A percentile compares a stretch with the other conserved stretches of the same genome.
phyloP scores from a whole-genome alignment of 2,888 invertebrate genomes.

The Dilophus febrilis region DNA sequence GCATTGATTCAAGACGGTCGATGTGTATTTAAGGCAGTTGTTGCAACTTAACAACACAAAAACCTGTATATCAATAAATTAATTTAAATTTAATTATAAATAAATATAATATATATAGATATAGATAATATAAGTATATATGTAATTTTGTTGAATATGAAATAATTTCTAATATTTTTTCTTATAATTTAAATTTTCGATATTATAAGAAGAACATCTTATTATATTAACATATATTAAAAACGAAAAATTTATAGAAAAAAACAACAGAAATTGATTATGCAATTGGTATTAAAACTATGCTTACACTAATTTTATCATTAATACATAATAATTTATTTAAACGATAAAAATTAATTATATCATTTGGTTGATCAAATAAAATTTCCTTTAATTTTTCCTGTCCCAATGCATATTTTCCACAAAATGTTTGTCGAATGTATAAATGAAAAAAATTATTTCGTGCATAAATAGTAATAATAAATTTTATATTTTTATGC shows the following conservation, averaged over 20 bases:
- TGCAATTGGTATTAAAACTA: constrained; percentile 20
- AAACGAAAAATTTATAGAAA: too few species aligned
- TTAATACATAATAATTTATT: constrained; percentile 26
- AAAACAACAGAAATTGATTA: too few species aligned
- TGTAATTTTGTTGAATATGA: too few species aligned
- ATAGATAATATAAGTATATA: too few species aligned
- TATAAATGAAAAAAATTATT: constrained; percentile 25
- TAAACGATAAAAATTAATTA: constrained; percentile 24
- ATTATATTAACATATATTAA: too few species aligned
- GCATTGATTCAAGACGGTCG: constrained; percentile 58
- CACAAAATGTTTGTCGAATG: constrained; percentile 20
- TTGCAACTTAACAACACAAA: constrained; percentile 44
- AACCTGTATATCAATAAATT: neutral
- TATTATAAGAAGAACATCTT: too few species aligned
- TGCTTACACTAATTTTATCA: constrained; percentile 19
- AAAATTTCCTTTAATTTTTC: constrained; percentile 22
- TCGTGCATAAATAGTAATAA: constrained; percentile 24
- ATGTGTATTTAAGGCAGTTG: constrained; percentile 72
- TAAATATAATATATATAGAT: too few species aligned
- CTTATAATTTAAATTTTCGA: too few species aligned
- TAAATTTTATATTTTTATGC: constrained; percentile 25
- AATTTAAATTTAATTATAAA: too few species aligned
- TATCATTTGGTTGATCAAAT: constrained; percentile 24
- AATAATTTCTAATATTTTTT: too few species aligned
- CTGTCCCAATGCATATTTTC: constrained; percentile 24